Conservation (phyloP, 2,797 vertebrate genomes). For the Arrhamphus sclerolepis region DNA sequence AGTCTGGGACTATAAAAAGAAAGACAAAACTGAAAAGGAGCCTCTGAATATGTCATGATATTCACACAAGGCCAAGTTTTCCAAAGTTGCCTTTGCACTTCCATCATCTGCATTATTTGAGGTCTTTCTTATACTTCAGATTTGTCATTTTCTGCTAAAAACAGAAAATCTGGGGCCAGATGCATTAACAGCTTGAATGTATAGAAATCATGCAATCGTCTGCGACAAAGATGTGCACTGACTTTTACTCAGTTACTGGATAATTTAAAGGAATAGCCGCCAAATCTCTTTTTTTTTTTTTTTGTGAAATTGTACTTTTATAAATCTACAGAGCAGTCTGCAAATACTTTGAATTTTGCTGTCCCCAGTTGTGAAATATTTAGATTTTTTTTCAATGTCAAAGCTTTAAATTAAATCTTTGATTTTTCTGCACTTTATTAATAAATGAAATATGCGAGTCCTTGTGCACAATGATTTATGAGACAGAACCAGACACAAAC, state of each 20-base stretch:
- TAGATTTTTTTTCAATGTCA: background rate
- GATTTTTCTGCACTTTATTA: background rate
- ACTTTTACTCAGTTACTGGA: background rate
- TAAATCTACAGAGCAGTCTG: background rate
- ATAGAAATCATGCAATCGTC: background rate
- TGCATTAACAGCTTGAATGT: conserved; percentile 9
- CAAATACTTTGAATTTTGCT: too few species aligned
- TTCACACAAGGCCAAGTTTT: conserved; percentile 47
- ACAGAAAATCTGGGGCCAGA: conserved; percentile 5
- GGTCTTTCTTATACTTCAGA: conserved; percentile 6
- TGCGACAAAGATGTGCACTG: background rate
- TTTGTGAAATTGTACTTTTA: background rate
- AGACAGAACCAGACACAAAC: background rate
- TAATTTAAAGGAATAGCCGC: background rate
- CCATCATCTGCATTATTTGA: conserved; percentile 26
- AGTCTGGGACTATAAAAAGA: conserved; percentile 28
- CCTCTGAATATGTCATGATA: conserved; percentile 61
- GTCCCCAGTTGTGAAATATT: background rate
- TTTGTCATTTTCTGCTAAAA: conserved; percentile 11
- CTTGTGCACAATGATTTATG: background rate
- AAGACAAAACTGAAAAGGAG: conserved; percentile 16
- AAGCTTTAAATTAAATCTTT: background rate
- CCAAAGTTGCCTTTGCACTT: conserved; percentile 41
- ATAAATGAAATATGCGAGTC: background rate
- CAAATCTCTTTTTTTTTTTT: too few species aligned